Evolutionary conservation across 2,888 invertebrate genomes (phyloP).

Genomic region (Phyllotreta striolata): DNA sequence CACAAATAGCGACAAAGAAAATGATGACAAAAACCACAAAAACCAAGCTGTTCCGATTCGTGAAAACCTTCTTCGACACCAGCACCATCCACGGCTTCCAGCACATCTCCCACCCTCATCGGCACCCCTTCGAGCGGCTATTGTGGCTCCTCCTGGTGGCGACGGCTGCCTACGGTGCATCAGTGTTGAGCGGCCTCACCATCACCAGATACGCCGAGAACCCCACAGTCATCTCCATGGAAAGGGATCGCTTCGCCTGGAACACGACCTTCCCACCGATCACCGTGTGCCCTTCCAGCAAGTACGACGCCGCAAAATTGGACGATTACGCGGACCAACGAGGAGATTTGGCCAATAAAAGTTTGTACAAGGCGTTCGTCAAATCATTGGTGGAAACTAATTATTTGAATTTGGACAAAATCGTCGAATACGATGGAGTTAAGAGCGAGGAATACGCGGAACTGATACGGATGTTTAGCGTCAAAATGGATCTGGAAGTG

Average conservation of each 20-base stretch:
- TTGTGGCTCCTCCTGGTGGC: slow-evolving; percentile 52
- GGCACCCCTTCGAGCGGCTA: slow-evolving; percentile 51
- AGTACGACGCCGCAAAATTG: slow-evolving; percentile 66
- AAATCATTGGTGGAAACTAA: slow-evolving; percentile 66
- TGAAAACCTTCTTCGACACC: slow-evolving; percentile 47
- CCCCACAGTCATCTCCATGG: slow-evolving; percentile 78
- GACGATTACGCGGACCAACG: slow-evolving; percentile 61
- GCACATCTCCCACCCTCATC: slow-evolving; percentile 48
- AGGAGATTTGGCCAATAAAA: slow-evolving; percentile 60
- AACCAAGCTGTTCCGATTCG: slow-evolving; percentile 25
- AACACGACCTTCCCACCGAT: slow-evolving; percentile 74
- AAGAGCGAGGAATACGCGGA: slow-evolving; percentile 67
- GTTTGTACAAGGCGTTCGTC: slow-evolving; percentile 66
- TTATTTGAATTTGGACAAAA: slow-evolving; percentile 67
- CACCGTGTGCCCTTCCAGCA: slow-evolving; percentile 71
- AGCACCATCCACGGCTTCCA: slow-evolving; percentile 56
- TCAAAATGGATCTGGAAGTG: slow-evolving; percentile 32
- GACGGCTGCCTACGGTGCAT: slow-evolving; percentile 51
- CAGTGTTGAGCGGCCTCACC: slow-evolving; percentile 64
- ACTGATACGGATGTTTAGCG: slow-evolving; percentile 65
- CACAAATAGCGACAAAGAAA: too few species aligned
- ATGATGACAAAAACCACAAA: too few species aligned
- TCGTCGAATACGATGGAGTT: slow-evolving; percentile 66
- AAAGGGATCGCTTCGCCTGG: slow-evolving; percentile 75
- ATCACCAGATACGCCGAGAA: slow-evolving; percentile 74